phyloP scores from a whole-genome alignment of 2,113 vertebrate species.

The Rhineura floridana region DNA sequence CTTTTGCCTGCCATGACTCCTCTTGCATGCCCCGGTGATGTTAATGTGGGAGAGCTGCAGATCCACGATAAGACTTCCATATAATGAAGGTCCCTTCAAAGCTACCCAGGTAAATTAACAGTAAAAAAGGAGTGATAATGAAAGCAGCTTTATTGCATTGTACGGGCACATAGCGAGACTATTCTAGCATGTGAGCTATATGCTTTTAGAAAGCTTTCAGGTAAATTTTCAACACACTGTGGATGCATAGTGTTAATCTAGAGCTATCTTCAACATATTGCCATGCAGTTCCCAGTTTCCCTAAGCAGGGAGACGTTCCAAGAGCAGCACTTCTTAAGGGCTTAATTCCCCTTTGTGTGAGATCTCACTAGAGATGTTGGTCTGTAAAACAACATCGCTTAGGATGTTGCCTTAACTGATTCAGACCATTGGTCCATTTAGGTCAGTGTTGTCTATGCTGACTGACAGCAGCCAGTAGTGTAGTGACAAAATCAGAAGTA shows the following conservation, averaged over 20 bases:
- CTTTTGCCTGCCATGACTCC: conserved; percentile 2
- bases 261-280: conserved; percentile 2
- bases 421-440: no score
- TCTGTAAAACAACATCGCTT: not conserved
- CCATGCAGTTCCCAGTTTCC: not conserved
- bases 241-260: not conserved
- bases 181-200: conserved; percentile 24
- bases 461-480: no score
- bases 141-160: conserved; percentile 27
- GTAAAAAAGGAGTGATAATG: not conserved
- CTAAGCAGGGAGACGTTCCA: not conserved
- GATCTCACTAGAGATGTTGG: not conserved
- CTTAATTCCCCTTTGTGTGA: not conserved
- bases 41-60: not conserved
- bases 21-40: conserved; percentile 1
- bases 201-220: conserved; percentile 5
- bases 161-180: not conserved
- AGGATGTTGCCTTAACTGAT: no score
- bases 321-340: not conserved
- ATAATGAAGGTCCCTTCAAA: not conserved
- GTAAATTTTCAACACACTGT: conserved; percentile 26
- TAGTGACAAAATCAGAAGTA: no score
- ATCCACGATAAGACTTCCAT: not conserved
- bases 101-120: conserved; percentile 13
- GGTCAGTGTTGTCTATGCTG: no score